Base-by-base conservation (phyloP, 2,888 invertebrate species). In the Aporophyla nigra region DNA sequence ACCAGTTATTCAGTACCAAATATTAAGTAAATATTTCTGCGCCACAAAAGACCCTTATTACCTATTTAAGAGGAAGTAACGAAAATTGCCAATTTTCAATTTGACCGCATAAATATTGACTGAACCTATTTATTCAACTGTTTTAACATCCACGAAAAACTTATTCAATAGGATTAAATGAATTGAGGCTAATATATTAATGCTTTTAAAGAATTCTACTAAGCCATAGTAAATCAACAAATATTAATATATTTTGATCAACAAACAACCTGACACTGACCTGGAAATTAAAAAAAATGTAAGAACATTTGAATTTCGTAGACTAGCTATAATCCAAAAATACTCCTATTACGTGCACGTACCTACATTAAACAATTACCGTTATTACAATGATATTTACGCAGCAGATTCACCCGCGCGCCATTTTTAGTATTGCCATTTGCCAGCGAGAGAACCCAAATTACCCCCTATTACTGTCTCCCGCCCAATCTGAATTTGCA, bases 401-500 rank as follows among this genome's bases (percentile, higher is more conserved):
- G n/a, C 19, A 70, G 65, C 71, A 33, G 21, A 61, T 71, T 62
- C 54, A n/a, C 72, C n/a, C 65, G 75, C 84, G 61, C 82, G 72
- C 82, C 82, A 86, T 89, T 89, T 84, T 75, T 71, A 63, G 76
- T 82, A 88, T 86, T 91, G 89, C 90, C 91, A 91, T 88, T 86
- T 90, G 89, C 90, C 91, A 92, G 86, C 83, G 74, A 82, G 86
- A 83, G 82, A 87, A 78, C 87, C 85, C 86, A 91, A 93, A 94
- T 92, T 90, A 89, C 91, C 90, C 90, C 72, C 82, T 85, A 89
- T 91, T 91, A 90, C 90, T 74, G 88, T 80, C 78, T 86, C 72
- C 78, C 83, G 74, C 72, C 76, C 85, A 83, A 80, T 85, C 87
- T 80, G 84, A 90, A 94, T 94, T 93, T 93, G 92, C 93, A 93